Conservation (phyloP, 2,888 invertebrate species). For the Rhagonycha fulva region DNA sequence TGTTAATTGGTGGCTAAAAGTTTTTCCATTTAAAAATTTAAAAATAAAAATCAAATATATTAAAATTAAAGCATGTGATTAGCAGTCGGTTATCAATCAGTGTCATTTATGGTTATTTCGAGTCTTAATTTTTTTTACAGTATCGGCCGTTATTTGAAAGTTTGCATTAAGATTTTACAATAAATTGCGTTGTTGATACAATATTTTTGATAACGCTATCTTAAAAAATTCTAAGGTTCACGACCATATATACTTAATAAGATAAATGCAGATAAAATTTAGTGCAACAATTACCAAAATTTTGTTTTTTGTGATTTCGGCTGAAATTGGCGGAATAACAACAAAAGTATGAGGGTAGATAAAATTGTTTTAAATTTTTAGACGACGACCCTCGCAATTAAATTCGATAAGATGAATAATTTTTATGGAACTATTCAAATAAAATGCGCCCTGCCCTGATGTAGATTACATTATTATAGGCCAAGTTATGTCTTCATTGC, state of each 20-base stretch:
- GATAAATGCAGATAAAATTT: slow-evolving; percentile 3
- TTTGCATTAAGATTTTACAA: background rate
- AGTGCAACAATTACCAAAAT: background rate
- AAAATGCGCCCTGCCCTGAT: too few relatives aligned
- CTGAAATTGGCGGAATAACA: background rate
- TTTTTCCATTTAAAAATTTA: background rate
- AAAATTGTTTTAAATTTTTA: background rate
- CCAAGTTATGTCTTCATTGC: too few relatives aligned
- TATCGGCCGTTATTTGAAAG: background rate
- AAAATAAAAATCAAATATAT: too few relatives aligned
- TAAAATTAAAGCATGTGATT: background rate
- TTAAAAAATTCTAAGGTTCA: slow-evolving; percentile 22
- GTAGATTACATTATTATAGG: too few relatives aligned
- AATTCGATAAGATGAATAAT: too few relatives aligned
- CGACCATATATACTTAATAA: slow-evolving; percentile 6
- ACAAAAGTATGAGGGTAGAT: too few relatives aligned
- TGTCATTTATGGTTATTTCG: background rate
- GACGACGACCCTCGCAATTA: too few relatives aligned
- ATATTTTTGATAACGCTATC: slow-evolving; percentile 20
- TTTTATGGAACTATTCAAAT: too few relatives aligned
- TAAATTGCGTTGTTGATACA: slow-evolving; percentile 24
- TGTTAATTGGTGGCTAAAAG: background rate
- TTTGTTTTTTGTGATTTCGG: background rate
- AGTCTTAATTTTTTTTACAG: background rate
- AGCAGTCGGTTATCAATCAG: background rate